Base-by-base conservation (phyloP, 2,888 invertebrate species). In the Clepsis dumicolana region DNA sequence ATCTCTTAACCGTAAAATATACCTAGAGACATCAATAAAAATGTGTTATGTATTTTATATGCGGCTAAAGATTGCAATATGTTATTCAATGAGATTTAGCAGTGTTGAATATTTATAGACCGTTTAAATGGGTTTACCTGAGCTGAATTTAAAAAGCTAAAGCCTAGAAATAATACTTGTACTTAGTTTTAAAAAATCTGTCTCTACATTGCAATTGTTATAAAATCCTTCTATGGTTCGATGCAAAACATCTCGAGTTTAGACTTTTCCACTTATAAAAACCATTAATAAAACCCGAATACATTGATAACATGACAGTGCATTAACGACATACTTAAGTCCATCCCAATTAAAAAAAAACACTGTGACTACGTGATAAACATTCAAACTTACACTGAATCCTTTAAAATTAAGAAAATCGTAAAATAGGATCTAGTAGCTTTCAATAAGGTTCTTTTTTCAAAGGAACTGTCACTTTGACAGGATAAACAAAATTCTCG, bases 401-500 rank as follows among this genome's bases (percentile, higher is more conserved):
- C 48, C 21, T 48, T 48, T 48, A 5, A 18, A 12, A 48, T 8
- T 7, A 18, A 21, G 0, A 12, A 12, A 21, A 12, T 10, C 3
- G 8, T 3, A 21, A 21, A 48, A 25, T 25, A 52, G 1, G 5
- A 25, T 7, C 5, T 27, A 52, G 2, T 25, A 0, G 25, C 4
- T 52, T 21, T 2, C 10, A 21, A 41, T 41, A n/a, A 59, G 59
- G 57, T 41, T 7, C 7, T 1, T 57, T 57, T 38, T 38, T 38
- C 12, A n/a, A 48, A 21, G 3, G 21, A 38, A 32, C 41, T 8
- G 25, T 10, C 32, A 35, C 38, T 16, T 41, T 29, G 14, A 18
- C 18, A 24, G 52, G 60, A 44, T 65, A 72, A 74, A 75, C 70
- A 73, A 74, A 74, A 70, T 73, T 70, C 71, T 72, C 70, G 14